A percentile compares a stretch with the other conserved stretches of the same genome.
Evolutionary conservation across 2,888 invertebrate species (phyloP).

Genomic region (Thereva nobilitata): DNA sequence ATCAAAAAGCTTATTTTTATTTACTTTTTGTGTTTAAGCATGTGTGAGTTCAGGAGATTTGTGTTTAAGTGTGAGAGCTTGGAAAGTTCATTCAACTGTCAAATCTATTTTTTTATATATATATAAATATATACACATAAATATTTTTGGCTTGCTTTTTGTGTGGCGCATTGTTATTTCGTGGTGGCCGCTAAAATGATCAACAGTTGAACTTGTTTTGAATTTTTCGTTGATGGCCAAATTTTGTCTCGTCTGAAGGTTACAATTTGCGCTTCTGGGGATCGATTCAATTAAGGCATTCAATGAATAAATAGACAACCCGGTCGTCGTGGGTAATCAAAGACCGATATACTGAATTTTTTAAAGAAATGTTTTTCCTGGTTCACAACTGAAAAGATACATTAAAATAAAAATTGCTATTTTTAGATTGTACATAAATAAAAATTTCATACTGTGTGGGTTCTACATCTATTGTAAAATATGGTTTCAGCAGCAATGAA

Average conservation of each 20-base stretch:
- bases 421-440: too few relatives aligned
- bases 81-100: slow-evolving; percentile 43
- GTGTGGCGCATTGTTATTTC: slow-evolving; percentile 7
- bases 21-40: slow-evolving; percentile 7
- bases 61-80: neutral
- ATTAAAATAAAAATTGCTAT: too few relatives aligned
- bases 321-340: too few relatives aligned
- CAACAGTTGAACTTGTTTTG: slow-evolving; percentile 32
- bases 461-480: too few relatives aligned
- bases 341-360: too few relatives aligned
- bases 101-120: slow-evolving; percentile 38
- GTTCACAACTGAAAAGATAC: too few relatives aligned
- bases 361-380: too few relatives aligned
- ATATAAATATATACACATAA: slow-evolving; percentile 7
- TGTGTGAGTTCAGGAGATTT: neutral
- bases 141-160: slow-evolving; percentile 8
- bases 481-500: too few relatives aligned
- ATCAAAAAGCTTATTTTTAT: neutral
- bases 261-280: slow-evolving; percentile 22
- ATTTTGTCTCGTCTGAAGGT: slow-evolving; percentile 30
- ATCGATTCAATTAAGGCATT: too few relatives aligned
- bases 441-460: too few relatives aligned
- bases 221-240: slow-evolving; percentile 20
- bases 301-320: too few relatives aligned
- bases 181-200: slow-evolving; percentile 9